Percentiles rank a stretch among this genome's conserved stretches.
Conservation (phyloP, 2,888 invertebrate genomes). For the Lithophane ornitopus region DNA sequence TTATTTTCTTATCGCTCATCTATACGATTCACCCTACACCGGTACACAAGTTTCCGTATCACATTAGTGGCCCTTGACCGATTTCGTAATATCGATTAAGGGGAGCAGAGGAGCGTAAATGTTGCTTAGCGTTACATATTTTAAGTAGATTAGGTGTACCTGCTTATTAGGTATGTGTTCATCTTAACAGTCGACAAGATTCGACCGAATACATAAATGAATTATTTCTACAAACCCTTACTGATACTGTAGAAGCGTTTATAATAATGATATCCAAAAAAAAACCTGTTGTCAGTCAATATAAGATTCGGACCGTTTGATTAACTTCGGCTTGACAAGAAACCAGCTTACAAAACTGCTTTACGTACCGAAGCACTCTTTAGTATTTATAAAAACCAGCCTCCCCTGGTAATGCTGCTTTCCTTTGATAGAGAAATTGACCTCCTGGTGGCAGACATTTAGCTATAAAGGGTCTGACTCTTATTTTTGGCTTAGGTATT, state of each 20-base stretch:
- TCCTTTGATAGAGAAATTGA: neutral
- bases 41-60: conserved; percentile 75
- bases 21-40: conserved; percentile 77
- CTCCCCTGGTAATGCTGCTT: neutral
- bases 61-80: conserved; percentile 79
- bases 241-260: neutral
- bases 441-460: neutral
- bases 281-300: neutral
- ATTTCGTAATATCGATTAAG: conserved; percentile 67
- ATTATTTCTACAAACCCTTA: conserved; percentile 7
- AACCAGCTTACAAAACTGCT: neutral
- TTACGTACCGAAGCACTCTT: neutral
- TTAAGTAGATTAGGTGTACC: conserved; percentile 18
- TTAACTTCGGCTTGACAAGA: neutral
- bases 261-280: neutral
- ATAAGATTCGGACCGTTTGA: neutral
- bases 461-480: neutral
- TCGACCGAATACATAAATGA: neutral
- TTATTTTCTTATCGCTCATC: conserved; percentile 82
- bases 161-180: conserved; percentile 10
- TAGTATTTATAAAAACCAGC: neutral
- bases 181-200: conserved; percentile 15
- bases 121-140: conserved; percentile 55
- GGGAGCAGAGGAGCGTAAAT: conserved; percentile 48
- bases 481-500: neutral